phyloP scores from a whole-genome alignment of 1,140 invertebrate genomes.

The Brachionus koreanus region DNA sequence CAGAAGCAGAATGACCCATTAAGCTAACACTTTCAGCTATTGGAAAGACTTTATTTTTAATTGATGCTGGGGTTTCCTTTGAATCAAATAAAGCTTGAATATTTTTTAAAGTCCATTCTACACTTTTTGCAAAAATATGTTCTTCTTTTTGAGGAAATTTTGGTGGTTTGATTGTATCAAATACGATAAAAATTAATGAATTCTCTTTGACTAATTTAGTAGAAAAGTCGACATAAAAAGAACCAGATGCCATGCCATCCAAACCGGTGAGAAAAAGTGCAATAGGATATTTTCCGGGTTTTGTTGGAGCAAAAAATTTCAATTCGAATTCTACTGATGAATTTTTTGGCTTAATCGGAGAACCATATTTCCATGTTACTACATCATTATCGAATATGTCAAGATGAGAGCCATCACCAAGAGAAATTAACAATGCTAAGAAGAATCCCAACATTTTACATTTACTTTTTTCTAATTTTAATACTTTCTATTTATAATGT shows the following conservation, averaged over 20 bases:
- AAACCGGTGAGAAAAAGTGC: constrained; percentile 14
- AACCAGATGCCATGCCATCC: neutral
- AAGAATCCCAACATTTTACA: neutral
- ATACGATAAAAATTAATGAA: neutral
- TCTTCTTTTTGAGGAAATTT: constrained; percentile 26
- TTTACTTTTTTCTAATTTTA: too few species aligned
- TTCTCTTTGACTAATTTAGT: constrained; percentile 8
- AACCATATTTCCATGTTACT: constrained; percentile 21
- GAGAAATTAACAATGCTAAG: neutral
- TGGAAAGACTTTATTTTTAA: constrained; percentile 11
- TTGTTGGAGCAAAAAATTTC: constrained; percentile 20
- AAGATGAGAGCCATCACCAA: neutral
- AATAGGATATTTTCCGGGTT: constrained; percentile 10
- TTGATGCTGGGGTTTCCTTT: neutral
- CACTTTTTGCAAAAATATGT: neutral
- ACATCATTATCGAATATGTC: neutral
- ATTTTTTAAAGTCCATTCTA: constrained; percentile 20
- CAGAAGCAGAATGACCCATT: constrained; percentile 35
- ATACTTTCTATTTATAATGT: too few species aligned
- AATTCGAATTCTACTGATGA: constrained; percentile 2
- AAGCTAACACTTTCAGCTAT: neutral
- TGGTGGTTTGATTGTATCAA: neutral
- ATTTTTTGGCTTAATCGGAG: constrained; percentile 12
- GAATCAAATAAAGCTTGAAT: neutral
- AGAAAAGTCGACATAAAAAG: constrained; percentile 8